Conservation (phyloP, 2,888 invertebrate species). For the Bugula neritina region DNA sequence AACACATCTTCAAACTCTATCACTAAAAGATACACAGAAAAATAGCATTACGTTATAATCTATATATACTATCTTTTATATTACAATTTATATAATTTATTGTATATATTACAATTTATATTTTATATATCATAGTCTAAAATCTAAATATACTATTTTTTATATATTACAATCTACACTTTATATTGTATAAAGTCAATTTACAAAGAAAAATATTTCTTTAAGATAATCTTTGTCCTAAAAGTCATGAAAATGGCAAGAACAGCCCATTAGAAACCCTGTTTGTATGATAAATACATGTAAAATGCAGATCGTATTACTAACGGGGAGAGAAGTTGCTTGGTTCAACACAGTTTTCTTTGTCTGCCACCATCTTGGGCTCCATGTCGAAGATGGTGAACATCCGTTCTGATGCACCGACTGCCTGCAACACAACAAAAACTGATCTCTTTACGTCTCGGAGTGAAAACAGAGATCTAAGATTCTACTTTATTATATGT, state of each 20-base stretch:
- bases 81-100: too few species aligned
- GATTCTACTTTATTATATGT: neutral
- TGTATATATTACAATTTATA: too few species aligned
- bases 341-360: neutral
- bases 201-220: too few species aligned
- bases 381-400: slow-evolving; percentile 45
- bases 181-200: too few species aligned
- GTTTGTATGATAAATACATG: neutral
- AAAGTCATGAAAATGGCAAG: too few species aligned
- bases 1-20: slow-evolving; percentile 41
- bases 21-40: too few species aligned
- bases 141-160: neutral
- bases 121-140: too few species aligned
- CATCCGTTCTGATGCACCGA: slow-evolving; percentile 48
- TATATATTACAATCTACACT: too few species aligned
- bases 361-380: slow-evolving; percentile 33
- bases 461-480: neutral
- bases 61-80: too few species aligned
- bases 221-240: too few species aligned
- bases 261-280: neutral
- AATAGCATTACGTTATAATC: too few species aligned
- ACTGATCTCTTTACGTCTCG: neutral
- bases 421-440: slow-evolving; percentile 39
- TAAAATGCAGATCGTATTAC: neutral
- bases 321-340: neutral